These are phyloP conservation scores for Chrysoperla carnea DNA, from an alignment of 1,140 invertebrate species.

Conservation along the genomic window DNA sequence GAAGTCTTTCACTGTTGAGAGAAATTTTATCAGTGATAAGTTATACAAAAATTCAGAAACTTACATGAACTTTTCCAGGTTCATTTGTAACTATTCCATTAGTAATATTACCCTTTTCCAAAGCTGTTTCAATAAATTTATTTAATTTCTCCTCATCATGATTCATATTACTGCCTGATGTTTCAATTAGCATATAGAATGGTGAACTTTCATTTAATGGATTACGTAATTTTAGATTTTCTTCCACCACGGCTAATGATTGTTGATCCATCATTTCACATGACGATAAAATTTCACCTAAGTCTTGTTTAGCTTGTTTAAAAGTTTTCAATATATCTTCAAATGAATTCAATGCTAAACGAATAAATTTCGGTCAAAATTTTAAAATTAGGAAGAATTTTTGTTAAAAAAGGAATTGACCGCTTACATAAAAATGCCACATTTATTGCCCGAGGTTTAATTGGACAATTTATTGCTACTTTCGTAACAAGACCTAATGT, in stretches of 20 bases:
- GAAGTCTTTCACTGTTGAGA: too few species aligned
- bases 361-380: constrained; percentile 3
- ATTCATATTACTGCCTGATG: constrained; percentile 58
- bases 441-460: constrained; percentile 57
- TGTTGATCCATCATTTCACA: constrained; percentile 79
- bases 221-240: constrained; percentile 41
- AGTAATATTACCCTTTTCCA: constrained; percentile 47
- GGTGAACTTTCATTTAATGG: constrained; percentile 42
- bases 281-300: constrained; percentile 83
- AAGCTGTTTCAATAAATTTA: constrained; percentile 53
- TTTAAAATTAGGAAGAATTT: too few species aligned
- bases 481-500: constrained; percentile 90
- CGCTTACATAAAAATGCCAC: constrained; percentile 71
- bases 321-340: constrained; percentile 59
- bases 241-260: constrained; percentile 39
- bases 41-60: too few species aligned
- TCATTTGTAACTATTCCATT: constrained; percentile 78
- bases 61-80: constrained; percentile 39
- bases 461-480: constrained; percentile 76
- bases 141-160: constrained; percentile 83
- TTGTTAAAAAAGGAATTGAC: too few species aligned
- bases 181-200: constrained; percentile 87
- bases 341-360: constrained; percentile 53
- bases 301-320: constrained; percentile 45
- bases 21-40: too few species aligned